Evolutionary conservation across 2,113 vertebrate species (phyloP).

Genomic region (Piprites chloris): DNA sequence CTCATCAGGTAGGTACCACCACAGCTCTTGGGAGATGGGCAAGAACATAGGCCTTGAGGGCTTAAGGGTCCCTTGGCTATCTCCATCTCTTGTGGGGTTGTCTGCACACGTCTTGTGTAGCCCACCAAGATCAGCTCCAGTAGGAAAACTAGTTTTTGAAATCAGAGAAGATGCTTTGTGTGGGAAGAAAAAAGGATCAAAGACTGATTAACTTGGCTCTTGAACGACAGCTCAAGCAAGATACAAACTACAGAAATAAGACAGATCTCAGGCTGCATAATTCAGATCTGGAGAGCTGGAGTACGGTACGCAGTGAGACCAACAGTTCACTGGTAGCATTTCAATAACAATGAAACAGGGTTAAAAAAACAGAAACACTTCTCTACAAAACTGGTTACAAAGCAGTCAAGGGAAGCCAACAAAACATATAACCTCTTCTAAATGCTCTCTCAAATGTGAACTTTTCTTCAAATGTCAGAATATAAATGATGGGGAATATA

Average conservation of each 20-base stretch:
- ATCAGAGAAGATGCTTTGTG: not conserved
- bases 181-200: conserved; percentile 31
- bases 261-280: not conserved
- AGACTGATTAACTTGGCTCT: not conserved
- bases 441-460: not conserved
- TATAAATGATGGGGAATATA: not conserved
- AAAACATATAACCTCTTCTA: not conserved
- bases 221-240: not conserved
- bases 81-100: not conserved
- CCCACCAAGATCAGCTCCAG: not conserved
- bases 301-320: not conserved
- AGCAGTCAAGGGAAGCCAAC: not conserved
- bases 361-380: not conserved
- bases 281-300: not conserved
- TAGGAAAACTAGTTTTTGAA: not conserved
- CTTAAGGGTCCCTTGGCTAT: not conserved
- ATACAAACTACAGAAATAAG: not conserved
- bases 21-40: not conserved
- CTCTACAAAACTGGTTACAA: not conserved
- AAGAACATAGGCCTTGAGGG: not conserved
- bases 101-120: not conserved
- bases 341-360: not conserved
- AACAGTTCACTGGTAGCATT: not conserved
- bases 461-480: not conserved
- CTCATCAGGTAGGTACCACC: not conserved